These are phyloP conservation scores for Lepidocolaptes lacrymiger DNA, from an alignment of 2,797 vertebrate genomes.

Conservation along the genomic window DNA sequence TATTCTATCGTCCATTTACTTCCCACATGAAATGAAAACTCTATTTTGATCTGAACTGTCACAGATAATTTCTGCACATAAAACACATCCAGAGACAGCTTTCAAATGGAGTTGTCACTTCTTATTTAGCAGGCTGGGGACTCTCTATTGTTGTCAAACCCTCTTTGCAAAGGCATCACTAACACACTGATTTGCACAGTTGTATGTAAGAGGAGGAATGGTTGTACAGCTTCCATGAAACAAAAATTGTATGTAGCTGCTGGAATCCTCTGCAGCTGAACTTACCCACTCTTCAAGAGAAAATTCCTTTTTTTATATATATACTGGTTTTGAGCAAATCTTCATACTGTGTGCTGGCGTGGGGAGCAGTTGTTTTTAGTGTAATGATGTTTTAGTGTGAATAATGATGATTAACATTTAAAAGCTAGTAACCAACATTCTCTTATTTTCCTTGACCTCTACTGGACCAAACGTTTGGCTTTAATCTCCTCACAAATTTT, in stretches of 20 bases:
- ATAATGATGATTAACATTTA: not conserved
- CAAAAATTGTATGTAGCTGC: conserved; percentile 2
- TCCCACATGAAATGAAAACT: conserved; percentile 76
- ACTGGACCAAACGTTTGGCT: conserved; percentile 3
- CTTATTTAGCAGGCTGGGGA: conserved; percentile 86
- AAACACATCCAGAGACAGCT: conserved; percentile 78
- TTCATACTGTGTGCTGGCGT: not conserved
- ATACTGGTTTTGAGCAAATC: conserved; percentile 24
- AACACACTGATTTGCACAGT: conserved; percentile 59
- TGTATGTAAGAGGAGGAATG: conserved; percentile 67
- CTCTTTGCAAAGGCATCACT: conserved; percentile 85
- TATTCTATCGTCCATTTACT: conserved; percentile 71
- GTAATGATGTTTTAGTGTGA: not conserved
- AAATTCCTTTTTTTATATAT: not conserved
- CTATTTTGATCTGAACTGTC: conserved; percentile 81
- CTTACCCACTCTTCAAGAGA: not conserved
- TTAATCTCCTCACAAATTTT: conserved; percentile 20
- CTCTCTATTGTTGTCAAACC: conserved; percentile 93
- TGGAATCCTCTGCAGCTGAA: conserved; percentile 10
- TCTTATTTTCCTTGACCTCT: conserved; percentile 37
- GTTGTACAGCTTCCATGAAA: conserved; percentile 34
- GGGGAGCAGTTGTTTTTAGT: not conserved
- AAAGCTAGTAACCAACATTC: not conserved
- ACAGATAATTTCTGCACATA: conserved; percentile 81
- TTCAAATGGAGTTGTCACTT: conserved; percentile 90